Conservation (phyloP, 2,113 vertebrate genomes). For the Colaptes auratus region DNA sequence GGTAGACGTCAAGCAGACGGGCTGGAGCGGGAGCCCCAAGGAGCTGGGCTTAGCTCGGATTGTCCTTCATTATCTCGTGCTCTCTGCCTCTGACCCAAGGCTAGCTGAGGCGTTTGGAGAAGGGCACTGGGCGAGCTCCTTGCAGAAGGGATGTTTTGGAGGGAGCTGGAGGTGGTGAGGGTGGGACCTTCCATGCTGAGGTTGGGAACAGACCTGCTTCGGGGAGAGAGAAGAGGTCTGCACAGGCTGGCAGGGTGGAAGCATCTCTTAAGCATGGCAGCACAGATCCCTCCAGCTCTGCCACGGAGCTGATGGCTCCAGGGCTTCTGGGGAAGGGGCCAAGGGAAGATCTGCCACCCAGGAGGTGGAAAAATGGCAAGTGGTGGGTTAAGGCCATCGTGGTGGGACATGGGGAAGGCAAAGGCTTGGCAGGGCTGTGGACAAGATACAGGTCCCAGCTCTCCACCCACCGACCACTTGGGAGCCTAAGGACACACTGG, state of each 20-base stretch:
- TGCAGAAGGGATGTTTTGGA: conserved; percentile 55
- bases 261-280: background rate
- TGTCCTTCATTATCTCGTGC: conserved; percentile 55
- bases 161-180: conserved; percentile 65
- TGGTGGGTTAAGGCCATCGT: accelerated
- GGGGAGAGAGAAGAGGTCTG: conserved; percentile 53
- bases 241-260: background rate
- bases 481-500: accelerated
- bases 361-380: background rate
- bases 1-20: conserved; percentile 25
- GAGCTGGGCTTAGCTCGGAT: conserved; percentile 39
- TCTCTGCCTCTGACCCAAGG: conserved; percentile 38
- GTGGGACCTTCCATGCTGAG: conserved; percentile 54
- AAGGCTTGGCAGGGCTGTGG: background rate
- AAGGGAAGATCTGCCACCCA: background rate
- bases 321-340: background rate
- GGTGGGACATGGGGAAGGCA: background rate
- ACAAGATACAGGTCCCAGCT: background rate
- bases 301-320: background rate
- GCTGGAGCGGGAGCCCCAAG: conserved; percentile 34
- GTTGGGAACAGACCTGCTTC: conserved; percentile 64
- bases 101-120: conserved; percentile 45
- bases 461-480: accelerated
- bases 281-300: background rate
- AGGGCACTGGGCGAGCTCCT: conserved; percentile 50